phyloP scores from a whole-genome alignment of 1,140 invertebrate genomes.

The Nasonia longicornis region DNA sequence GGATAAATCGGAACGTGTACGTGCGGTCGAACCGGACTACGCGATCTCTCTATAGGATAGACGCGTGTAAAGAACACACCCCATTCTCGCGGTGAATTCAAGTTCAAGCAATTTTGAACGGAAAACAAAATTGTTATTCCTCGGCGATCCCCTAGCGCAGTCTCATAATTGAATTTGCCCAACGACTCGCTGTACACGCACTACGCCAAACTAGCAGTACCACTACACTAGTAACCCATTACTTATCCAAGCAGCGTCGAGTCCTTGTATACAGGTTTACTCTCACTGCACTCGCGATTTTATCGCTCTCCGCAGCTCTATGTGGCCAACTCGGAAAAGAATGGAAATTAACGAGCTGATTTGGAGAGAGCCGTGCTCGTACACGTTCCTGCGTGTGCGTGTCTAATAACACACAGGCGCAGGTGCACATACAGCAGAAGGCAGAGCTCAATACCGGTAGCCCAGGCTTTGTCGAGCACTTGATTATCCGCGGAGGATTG shows the following conservation, averaged over 20 bases:
- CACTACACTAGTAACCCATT: neutral
- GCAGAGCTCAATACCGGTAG: slow-evolving; percentile 35
- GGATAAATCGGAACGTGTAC: neutral
- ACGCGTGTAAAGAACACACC: neutral
- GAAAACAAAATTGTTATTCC: too few species aligned
- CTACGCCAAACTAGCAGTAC: neutral
- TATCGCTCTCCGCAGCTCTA: slow-evolving; percentile 40
- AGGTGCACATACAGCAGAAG: neutral
- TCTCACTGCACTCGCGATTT: slow-evolving; percentile 44
- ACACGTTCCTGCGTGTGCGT: neutral
- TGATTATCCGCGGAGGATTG: slow-evolving; percentile 19
- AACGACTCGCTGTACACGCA: neutral
- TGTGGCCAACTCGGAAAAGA: slow-evolving; percentile 49
- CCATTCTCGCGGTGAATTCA: neutral
- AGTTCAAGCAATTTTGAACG: neutral
- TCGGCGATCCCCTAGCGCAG: too few species aligned
- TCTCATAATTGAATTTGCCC: neutral
- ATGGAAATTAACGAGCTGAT: slow-evolving; percentile 60
- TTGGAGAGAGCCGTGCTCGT: slow-evolving; percentile 37
- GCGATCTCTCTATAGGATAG: neutral
- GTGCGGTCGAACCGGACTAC: neutral
- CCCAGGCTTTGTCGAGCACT: slow-evolving; percentile 13
- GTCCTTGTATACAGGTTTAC: neutral
- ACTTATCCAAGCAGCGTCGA: neutral
- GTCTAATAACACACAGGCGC: neutral